Percentiles rank a stretch among this genome's conserved stretches.
phyloP scores from a whole-genome alignment of 2,888 invertebrate species.

The Rhimphoctona megacephalus region DNA sequence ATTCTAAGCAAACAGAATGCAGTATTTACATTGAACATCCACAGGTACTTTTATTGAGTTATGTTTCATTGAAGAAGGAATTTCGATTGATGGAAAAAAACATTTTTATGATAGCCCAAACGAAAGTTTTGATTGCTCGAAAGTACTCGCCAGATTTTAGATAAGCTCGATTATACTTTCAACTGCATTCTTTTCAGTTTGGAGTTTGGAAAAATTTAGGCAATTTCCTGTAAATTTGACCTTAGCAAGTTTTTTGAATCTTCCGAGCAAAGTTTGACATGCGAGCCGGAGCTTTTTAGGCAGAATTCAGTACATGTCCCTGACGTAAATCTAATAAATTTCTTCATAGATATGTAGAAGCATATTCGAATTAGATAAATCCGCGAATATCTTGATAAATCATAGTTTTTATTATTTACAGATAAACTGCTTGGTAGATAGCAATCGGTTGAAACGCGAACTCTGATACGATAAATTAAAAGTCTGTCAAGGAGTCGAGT shows the following conservation, averaged over 20 bases:
- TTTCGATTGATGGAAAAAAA: no score
- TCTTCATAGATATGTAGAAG: neutral
- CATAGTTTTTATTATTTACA: slow-evolving; percentile 13
- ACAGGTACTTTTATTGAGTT: neutral
- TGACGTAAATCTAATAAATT: neutral
- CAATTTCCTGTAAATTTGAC: neutral
- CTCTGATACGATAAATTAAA: slow-evolving; percentile 59
- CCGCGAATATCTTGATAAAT: slow-evolving; percentile 6
- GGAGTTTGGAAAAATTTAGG: neutral
- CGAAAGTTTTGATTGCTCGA: neutral
- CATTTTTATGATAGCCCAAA: no score
- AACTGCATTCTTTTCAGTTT: no score
- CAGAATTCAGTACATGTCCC: neutral
- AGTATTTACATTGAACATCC: neutral
- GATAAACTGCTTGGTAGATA: slow-evolving; percentile 35
- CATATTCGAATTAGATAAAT: slow-evolving; percentile 28
- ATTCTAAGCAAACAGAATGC: neutral
- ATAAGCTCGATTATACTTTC: no score
- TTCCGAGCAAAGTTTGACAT: neutral
- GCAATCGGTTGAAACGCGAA: slow-evolving; percentile 16
- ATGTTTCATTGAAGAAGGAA: no score
- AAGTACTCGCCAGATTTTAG: neutral
- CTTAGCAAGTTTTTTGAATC: neutral
- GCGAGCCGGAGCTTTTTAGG: neutral
- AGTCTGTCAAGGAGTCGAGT: slow-evolving; percentile 38